Conservation (phyloP, 2,888 invertebrate species). For the Macroteleia sp. region DNA sequence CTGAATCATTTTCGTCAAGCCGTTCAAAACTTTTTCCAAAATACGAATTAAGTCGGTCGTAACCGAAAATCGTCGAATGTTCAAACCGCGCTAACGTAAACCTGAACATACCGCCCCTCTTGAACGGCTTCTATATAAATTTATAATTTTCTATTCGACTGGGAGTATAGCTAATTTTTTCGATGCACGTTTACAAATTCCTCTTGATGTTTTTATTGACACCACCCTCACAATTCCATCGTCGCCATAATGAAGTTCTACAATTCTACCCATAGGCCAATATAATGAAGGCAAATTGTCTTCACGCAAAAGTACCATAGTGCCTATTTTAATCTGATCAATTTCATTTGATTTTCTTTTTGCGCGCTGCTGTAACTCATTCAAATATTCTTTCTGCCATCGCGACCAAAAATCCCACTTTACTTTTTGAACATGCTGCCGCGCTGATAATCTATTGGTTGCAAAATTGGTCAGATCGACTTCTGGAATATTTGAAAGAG, state of each 20-base stretch:
- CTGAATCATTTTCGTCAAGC: neutral
- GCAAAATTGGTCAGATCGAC: constrained; percentile 5
- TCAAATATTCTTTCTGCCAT: constrained; percentile 24
- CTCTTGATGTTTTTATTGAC: neutral
- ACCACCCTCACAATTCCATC: constrained; percentile 14
- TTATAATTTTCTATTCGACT: no score
- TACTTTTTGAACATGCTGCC: constrained; percentile 11
- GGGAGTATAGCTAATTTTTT: neutral
- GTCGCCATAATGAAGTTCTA: neutral
- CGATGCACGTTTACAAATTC: constrained; percentile 6
- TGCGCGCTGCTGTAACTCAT: neutral
- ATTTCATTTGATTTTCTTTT: neutral
- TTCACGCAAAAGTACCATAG: constrained; percentile 11
- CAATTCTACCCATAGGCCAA: constrained; percentile 3
- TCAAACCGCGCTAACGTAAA: neutral
- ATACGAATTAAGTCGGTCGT: neutral
- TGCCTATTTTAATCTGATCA: neutral
- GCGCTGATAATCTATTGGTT: neutral
- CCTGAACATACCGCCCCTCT: constrained; percentile 6
- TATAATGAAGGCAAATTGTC: constrained; percentile 10
- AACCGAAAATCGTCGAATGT: neutral
- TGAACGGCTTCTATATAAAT: constrained; percentile 3
- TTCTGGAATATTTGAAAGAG: constrained; percentile 14
- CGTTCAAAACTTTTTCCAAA: neutral
- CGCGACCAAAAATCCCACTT: constrained; percentile 16